Percentiles rank a stretch among this genome's conserved stretches.
These are phyloP conservation scores for Rhagium mordax DNA, from an alignment of 2,888 invertebrate species.

Conservation along the genomic window DNA sequence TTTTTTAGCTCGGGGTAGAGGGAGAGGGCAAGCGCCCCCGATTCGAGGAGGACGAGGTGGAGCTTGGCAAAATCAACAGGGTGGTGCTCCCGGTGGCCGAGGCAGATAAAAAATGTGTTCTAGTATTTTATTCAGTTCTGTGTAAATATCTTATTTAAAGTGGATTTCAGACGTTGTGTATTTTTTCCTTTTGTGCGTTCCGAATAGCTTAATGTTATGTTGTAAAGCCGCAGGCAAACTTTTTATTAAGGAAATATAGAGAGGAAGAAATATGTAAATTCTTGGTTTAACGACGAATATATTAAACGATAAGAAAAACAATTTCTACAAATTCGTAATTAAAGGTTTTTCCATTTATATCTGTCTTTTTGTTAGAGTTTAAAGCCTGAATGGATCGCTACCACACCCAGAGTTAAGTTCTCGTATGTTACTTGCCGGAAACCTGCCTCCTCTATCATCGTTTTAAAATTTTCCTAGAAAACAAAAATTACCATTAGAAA, in stretches of 20 bases:
- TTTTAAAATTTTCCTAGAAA: conserved; percentile 85
- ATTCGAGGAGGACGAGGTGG: conserved; percentile 74
- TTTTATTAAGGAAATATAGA: neutral
- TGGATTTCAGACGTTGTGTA: neutral
- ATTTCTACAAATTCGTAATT: conserved; percentile 12
- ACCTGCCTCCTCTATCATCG: conserved; percentile 91
- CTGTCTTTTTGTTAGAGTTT: conserved; percentile 77
- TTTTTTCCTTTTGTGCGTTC: neutral
- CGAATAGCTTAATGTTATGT: neutral
- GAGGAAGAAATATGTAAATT: neutral
- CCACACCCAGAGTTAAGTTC: conserved; percentile 92
- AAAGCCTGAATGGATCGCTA: conserved; percentile 96
- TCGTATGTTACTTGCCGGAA: conserved; percentile 91
- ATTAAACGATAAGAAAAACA: conserved; percentile 3
- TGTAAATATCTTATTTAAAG: conserved; percentile 25
- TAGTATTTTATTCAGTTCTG: neutral
- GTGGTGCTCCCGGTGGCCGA: conserved; percentile 41
- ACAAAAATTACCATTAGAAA: no score
- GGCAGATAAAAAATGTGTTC: conserved; percentile 51
- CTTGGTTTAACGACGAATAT: neutral
- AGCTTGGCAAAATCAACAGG: conserved; percentile 61
- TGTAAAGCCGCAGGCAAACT: neutral
- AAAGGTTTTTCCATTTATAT: neutral
- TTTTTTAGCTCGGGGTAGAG: conserved; percentile 73
- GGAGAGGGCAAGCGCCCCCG: conserved; percentile 69